phyloP scores from a whole-genome alignment of 30 jellyfish, hydroid and myxozoan species.

The Hydractinia symbiolongicarpus region DNA sequence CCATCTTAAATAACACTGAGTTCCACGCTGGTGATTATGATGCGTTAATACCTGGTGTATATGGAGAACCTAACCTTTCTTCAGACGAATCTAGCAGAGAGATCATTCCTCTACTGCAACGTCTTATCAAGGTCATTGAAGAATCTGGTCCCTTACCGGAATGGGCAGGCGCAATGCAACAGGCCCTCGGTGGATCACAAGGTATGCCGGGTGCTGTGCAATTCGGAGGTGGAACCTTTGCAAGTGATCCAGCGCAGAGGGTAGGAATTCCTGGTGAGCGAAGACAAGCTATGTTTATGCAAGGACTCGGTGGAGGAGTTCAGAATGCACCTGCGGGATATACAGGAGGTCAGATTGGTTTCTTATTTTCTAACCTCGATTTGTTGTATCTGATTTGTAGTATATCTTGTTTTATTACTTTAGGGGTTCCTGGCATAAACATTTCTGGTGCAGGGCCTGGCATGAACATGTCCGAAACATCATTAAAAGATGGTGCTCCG shows the following conservation, averaged over 20 bases:
- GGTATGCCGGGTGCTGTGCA: neutral
- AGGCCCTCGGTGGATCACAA: neutral
- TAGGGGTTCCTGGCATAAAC: slow-evolving; percentile 11
- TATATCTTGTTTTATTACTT: neutral
- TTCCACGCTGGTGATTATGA: slow-evolving; percentile 66
- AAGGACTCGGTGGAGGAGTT: neutral
- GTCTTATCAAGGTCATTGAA: slow-evolving; percentile 68
- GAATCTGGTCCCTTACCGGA: slow-evolving; percentile 63
- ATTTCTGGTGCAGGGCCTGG: neutral
- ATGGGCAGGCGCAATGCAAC: slow-evolving; percentile 9
- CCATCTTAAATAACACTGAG: neutral
- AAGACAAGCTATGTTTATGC: slow-evolving; percentile 14
- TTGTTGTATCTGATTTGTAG: neutral
- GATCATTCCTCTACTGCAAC: slow-evolving; percentile 65
- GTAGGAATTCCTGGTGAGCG: neutral
- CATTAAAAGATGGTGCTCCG: too few relatives aligned
- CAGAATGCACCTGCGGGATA: neutral
- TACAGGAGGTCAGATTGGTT: neutral
- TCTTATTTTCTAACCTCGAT: neutral
- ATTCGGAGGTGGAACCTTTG: neutral
- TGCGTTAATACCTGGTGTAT: slow-evolving; percentile 70
- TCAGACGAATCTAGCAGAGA: slow-evolving; percentile 85
- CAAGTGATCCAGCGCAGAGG: neutral
- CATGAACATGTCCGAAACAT: neutral
- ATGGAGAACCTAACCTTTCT: slow-evolving; percentile 80